Evolutionary conservation across 1,140 invertebrate genomes (phyloP), one percentile per base, ranked within the genome.

Genomic region (Bombus ignitus): DNA sequence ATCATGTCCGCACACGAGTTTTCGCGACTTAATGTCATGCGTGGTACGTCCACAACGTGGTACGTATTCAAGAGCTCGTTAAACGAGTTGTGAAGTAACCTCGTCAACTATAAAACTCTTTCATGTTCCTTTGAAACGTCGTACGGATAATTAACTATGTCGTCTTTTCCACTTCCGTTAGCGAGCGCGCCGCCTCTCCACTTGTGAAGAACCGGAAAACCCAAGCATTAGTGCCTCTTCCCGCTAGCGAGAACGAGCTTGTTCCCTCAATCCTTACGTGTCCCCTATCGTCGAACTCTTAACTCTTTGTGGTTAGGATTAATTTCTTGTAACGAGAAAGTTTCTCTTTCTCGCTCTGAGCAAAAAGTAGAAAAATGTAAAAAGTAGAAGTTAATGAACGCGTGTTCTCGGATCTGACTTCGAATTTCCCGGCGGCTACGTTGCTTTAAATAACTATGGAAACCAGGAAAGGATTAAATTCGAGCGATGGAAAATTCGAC

Each of bases 1-100:
- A 78, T 47, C 47, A 13, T n/a, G 18, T 80, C 22, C 0, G 1
- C 28, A 44, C 32, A n/a, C 42, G 81, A 68, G 28, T 59, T 81
- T 39, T 22, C 57, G 37, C n/a, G n/a, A 18, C 18, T 74, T 66
- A 81, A 74, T 37, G 65, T 15, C n/a, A 18, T 10, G 18, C 47
- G 35, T 22, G 18, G 25, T 66, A 42, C 72, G 37, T 62, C 37
- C 42, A 0, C 12, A 66, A 5, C 79, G 39, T 42, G 32, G 32
- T 53, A 71, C 32, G 42, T 83, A 83, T 35, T 59, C 32, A 37
- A 83, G 80, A 71, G 73, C 80, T 76, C 57, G 77, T 86, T 81
- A 88, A 86, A 86, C 77, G 72, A 71, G 66, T 88, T 87, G 76
- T 75, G 76, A 86, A 83, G 85, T 80, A 86, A 88, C 71, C 83